Evolutionary conservation across 2,113 vertebrate genomes (phyloP), one percentile per base, ranked within the genome.

Genomic region (Hemiprocne comata): DNA sequence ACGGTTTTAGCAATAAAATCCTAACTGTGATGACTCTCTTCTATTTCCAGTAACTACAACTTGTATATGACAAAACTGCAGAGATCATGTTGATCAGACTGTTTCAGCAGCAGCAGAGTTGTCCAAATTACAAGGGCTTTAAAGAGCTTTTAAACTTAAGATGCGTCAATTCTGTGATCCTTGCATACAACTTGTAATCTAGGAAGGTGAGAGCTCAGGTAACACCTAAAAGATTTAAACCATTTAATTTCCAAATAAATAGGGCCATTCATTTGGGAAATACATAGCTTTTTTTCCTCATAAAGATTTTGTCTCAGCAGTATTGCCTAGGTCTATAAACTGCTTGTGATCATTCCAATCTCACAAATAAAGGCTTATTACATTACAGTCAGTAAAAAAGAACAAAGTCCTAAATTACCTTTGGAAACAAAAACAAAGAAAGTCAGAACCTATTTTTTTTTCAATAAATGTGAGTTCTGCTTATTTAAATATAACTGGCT

Each of bases 141-240:
- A 44, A 84, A 67, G 21, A 62, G 4, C 8, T 87, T 90, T 83
- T 25, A 26, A 76, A 87, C 7, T 54, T 9, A 91, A 36, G 21
- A 69, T 5, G 0, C 6, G 28, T 73, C 14, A n/a, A 0, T 71
- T 72, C 65, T 31, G 28, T 0, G 2, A 73, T 85, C 17, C 31
- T 73, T 65, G 29, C 11, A 46, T 58, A 26, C 4, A 44, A 3
- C 2, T 55, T 79, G 9, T 23, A 44, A 64, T 69, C 29, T 51
- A 65, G 26, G 34, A 82, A 81, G 6, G 29, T 57, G 50, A 79
- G 42, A 86, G 8, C 11, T 67, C 25, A 76, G 54, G 21, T 77
- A 72, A 31, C 0, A 2, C 17, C 17, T 53, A 4, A 4, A 57
- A 29, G 24, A 85, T 75, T 69, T 65, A 67, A 82, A 13, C 10